A percentile compares a stretch with the other conserved stretches of the same genome.
Evolutionary conservation across 1,140 invertebrate species (phyloP).

Genomic region (Penaeus chinensis): DNA sequence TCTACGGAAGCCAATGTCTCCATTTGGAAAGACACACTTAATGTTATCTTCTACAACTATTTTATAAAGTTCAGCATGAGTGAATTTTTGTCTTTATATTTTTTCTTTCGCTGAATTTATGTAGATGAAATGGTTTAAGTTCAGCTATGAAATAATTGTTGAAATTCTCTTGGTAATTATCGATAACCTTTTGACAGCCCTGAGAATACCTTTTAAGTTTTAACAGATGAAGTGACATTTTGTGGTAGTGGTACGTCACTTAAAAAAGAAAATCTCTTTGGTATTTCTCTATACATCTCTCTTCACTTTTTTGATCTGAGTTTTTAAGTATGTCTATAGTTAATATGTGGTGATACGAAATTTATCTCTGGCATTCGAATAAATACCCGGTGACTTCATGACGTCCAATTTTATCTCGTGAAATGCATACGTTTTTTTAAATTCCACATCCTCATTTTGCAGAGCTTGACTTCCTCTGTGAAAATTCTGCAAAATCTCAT

Average conservation of each 20-base stretch:
- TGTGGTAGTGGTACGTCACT: conserved; percentile 44
- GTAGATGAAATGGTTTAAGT: conserved; percentile 42
- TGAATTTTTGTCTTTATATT: conserved; percentile 28
- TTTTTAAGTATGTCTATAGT: conserved; percentile 61
- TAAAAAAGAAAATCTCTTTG: conserved; percentile 61
- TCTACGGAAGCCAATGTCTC: conserved; percentile 41
- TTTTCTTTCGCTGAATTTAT: conserved; percentile 61
- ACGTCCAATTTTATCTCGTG: conserved; percentile 53
- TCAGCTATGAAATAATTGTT: conserved; percentile 29
- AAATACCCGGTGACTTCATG: conserved; percentile 60
- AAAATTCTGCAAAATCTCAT: conserved; percentile 62
- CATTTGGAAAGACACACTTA: conserved; percentile 32
- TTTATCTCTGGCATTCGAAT: conserved; percentile 62
- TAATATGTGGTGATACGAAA: conserved; percentile 50
- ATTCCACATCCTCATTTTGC: conserved; percentile 60
- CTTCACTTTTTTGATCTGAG: conserved; percentile 60
- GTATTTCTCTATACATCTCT: conserved; percentile 40
- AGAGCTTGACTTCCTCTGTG: conserved; percentile 60
- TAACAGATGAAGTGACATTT: conserved; percentile 37
- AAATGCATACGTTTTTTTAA: conserved; percentile 53
- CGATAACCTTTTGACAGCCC: conserved; percentile 48
- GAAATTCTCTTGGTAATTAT: conserved; percentile 52
- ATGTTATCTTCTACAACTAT: conserved; percentile 17
- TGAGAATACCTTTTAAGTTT: conserved; percentile 55
- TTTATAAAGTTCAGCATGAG: neutral